Base-by-base conservation (phyloP, 2,797 vertebrate species). In the Malurus leucopterus region DNA sequence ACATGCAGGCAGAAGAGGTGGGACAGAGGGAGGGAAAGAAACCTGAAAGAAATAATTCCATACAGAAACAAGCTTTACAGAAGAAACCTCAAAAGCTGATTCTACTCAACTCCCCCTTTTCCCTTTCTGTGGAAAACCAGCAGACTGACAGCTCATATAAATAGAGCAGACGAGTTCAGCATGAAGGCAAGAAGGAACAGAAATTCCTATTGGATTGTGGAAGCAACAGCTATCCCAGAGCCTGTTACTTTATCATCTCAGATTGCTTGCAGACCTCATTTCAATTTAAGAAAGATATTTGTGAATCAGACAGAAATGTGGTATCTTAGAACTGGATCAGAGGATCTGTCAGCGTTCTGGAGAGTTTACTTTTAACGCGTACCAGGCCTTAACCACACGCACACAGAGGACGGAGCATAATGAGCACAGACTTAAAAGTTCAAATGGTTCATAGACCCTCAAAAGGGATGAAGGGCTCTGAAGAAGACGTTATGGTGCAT, bases 401-500 rank as follows among this genome's bases (percentile, higher is more conserved):
- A 77, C 77, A 73, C 59, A 84, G 74, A 73, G 79, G 49, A 67
- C 24, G 84, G 69, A 91, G 65, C 58, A 92, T 71, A 84, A 83
- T 64, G 80, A 82, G 69, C 73, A 46, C 38, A 51, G 92, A 74
- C 69, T 94, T 91, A 71, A 88, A 88, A 88, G 86, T 72, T 91
- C 82, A 84, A 94, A 68, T 86, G 77, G 93, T 89, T 88, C 79
- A 64, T 71, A 85, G 84, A 70, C 69, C 87, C 84, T 91, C 57
- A 47, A 88, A 95, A 94, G 88, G 69, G 63, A 88, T 77, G 82
- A 94, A 75, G 47, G 5, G 93, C 79, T 87, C 82, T 84, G 63
- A 84, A 82, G 89, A 70, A 85, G 61, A 75, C 3, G 44, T 91
- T 84, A 87, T 86, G 81, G 82, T 90, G 91, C 93, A 94, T 92